Conservation (phyloP, 2,888 invertebrate species). For the Brenthis daphne region DNA sequence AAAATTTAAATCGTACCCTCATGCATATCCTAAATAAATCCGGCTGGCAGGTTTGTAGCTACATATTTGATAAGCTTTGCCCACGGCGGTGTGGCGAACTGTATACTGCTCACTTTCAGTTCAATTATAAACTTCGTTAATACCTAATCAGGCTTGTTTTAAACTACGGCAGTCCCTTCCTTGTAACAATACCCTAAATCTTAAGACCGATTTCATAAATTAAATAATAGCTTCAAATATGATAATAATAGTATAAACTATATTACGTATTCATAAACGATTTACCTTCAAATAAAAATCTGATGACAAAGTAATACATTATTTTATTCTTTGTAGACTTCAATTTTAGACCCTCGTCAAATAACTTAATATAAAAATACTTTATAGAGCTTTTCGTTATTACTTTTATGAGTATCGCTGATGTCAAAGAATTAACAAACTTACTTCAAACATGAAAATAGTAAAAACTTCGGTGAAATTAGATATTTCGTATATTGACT, state of each 20-base stretch:
- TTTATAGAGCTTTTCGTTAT: not conserved
- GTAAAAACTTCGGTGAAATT: not conserved
- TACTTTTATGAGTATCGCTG: not conserved
- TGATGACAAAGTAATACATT: not conserved
- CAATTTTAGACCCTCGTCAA: slow-evolving; percentile 22
- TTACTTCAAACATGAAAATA: not conserved
- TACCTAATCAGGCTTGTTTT: slow-evolving; percentile 54
- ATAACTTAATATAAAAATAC: not conserved
- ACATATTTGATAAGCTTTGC: slow-evolving; percentile 80
- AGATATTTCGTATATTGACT: not conserved
- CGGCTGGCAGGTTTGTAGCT: slow-evolving; percentile 75
- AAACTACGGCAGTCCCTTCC: slow-evolving; percentile 24
- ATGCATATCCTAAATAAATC: slow-evolving; percentile 83
- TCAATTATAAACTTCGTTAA: slow-evolving; percentile 68
- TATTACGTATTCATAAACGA: not conserved
- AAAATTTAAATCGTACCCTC: slow-evolving; percentile 82
- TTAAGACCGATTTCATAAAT: slow-evolving; percentile 5
- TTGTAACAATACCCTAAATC: slow-evolving; percentile 19
- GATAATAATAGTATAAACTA: not conserved
- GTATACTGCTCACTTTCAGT: slow-evolving; percentile 66
- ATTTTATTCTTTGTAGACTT: slow-evolving; percentile 1
- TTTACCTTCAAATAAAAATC: not conserved
- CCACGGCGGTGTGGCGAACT: slow-evolving; percentile 56
- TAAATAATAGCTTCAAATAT: not conserved
- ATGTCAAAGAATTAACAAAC: slow-evolving; percentile 9